Percentiles rank a stretch among this genome's conserved stretches.
Evolutionary conservation across 2,888 invertebrate species (phyloP).

Genomic region (Eilema caniola): DNA sequence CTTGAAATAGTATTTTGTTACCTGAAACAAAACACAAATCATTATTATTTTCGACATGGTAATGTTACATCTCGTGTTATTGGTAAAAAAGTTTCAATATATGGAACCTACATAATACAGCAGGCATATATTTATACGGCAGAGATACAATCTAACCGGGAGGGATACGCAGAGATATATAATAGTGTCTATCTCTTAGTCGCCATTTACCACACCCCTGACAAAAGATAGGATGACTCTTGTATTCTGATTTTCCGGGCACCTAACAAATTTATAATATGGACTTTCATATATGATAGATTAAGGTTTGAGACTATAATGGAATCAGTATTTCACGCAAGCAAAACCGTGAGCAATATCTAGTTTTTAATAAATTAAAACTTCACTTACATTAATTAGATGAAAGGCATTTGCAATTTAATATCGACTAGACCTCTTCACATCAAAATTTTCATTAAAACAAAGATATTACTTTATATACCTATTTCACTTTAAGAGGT

Average conservation of each 20-base stretch:
- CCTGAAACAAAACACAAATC: conserved; percentile 28
- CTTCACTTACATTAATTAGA: conserved; percentile 18
- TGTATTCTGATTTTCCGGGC: background rate
- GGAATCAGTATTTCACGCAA: too few relatives aligned
- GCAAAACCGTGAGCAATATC: background rate
- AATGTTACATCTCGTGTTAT: too few relatives aligned
- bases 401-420: conserved; percentile 11
- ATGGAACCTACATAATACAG: too few relatives aligned
- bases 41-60: conserved; percentile 7
- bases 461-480: conserved; percentile 53
- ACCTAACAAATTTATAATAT: too few relatives aligned
- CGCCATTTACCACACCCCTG: background rate
- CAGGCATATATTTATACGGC: too few relatives aligned
- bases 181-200: too few relatives aligned
- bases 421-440: conserved; percentile 5
- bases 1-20: background rate
- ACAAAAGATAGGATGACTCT: background rate
- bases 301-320: too few relatives aligned
- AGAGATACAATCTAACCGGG: too few relatives aligned
- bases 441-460: conserved; percentile 57
- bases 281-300: too few relatives aligned
- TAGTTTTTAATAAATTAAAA: background rate
- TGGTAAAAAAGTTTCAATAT: too few relatives aligned
- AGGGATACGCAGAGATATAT: too few relatives aligned
- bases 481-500: conserved; percentile 60